Evolutionary conservation across 2,888 invertebrate genomes (phyloP).

Genomic region (Zaprionus lineosus): DNA sequence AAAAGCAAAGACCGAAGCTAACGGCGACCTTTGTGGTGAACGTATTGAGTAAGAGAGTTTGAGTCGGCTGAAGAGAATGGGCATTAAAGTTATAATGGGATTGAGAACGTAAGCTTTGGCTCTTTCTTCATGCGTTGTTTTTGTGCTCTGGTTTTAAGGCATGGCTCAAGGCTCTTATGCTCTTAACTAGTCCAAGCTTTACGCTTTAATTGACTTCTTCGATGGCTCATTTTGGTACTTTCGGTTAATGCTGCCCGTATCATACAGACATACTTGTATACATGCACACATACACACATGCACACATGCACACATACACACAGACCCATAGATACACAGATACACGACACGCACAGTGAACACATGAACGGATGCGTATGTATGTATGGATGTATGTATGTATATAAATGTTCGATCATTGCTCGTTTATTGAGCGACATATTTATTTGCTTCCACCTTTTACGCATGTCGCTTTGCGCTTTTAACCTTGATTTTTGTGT

Average conservation of each 20-base stretch:
- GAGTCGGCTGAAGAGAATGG: too few relatives aligned
- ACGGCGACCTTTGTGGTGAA: conserved; percentile 18
- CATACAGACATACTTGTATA: conserved; percentile 12
- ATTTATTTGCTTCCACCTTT: conserved; percentile 71
- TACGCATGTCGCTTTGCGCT: conserved; percentile 74
- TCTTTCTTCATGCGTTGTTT: conserved; percentile 1
- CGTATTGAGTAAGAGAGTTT: conserved; percentile 1
- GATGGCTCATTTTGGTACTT: conserved; percentile 49
- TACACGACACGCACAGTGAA: neutral
- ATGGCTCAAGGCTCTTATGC: conserved; percentile 35
- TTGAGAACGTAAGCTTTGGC: conserved; percentile 50
- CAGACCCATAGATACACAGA: conserved; percentile 1
- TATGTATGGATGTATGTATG: too few relatives aligned
- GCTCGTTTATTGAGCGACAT: conserved; percentile 65
- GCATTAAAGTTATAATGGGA: too few relatives aligned
- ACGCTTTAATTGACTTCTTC: conserved; percentile 48
- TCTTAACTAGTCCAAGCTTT: conserved; percentile 39
- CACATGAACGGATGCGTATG: too few relatives aligned
- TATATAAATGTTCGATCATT: conserved; percentile 57
- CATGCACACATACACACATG: neutral
- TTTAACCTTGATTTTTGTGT: conserved; percentile 76
- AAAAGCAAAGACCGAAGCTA: conserved; percentile 22
- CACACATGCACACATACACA: neutral
- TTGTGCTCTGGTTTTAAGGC: conserved; percentile 51
- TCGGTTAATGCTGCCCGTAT: conserved; percentile 40